Evolutionary conservation across 2,113 vertebrate species (phyloP).

Genomic region (Antechinus stuartii): DNA sequence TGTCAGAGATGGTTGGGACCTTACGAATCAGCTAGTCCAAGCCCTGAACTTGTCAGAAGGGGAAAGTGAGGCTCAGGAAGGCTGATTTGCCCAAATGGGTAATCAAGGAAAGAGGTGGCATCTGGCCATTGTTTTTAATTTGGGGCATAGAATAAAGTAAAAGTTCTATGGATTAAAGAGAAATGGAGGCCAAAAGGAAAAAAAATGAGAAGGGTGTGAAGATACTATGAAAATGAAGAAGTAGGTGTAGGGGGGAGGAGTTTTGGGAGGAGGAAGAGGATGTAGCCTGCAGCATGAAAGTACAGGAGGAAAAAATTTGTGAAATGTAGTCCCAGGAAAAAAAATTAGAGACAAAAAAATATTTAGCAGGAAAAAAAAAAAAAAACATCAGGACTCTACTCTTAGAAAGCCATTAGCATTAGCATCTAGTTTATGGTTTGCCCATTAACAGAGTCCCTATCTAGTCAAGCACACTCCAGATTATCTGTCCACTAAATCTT

Average conservation of each 20-base stretch:
- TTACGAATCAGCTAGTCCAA: background rate
- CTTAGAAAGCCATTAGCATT: background rate
- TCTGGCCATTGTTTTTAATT: background rate
- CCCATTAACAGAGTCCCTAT: background rate
- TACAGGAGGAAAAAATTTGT: background rate
- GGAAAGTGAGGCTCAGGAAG: background rate
- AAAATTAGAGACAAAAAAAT: constrained; percentile 19
- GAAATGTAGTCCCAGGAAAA: background rate
- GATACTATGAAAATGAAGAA: background rate
- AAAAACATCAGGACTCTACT: background rate
- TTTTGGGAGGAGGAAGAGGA: background rate
- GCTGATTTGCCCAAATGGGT: background rate
- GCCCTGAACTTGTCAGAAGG: background rate
- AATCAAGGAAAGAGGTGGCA: background rate
- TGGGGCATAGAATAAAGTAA: background rate
- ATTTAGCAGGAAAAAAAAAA: too few relatives aligned
- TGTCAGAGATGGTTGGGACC: background rate
- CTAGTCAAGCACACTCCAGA: background rate
- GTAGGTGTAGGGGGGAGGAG: background rate
- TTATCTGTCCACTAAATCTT: background rate
- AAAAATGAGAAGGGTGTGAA: background rate
- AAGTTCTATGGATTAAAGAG: background rate
- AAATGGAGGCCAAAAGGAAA: background rate
- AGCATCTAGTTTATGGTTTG: background rate
- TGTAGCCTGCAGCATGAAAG: background rate